Conservation (phyloP, 2,113 vertebrate species). For the Otocyon megalotis region DNA sequence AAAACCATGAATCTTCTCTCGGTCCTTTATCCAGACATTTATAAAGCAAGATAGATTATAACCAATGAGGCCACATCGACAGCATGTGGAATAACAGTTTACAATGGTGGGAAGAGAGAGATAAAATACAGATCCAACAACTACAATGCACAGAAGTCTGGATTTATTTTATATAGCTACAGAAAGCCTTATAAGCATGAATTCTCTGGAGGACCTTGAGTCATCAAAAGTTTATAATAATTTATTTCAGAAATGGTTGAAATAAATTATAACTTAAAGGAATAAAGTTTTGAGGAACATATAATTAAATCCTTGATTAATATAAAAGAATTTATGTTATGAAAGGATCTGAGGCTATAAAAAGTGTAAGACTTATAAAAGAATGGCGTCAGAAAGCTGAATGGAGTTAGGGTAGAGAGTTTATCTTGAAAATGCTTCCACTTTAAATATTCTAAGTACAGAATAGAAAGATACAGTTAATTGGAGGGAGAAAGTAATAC, state of each 20-base stretch:
- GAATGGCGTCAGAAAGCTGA: background rate
- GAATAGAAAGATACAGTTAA: background rate
- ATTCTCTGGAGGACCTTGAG: background rate
- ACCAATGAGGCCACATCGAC: conserved; percentile 41
- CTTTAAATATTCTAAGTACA: background rate
- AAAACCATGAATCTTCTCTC: background rate
- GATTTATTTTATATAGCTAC: conserved; percentile 15
- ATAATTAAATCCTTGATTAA: conserved; percentile 27
- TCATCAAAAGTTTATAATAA: conserved; percentile 49
- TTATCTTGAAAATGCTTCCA: conserved; percentile 43
- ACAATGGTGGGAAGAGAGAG: conserved; percentile 44
- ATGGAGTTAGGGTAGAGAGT: background rate
- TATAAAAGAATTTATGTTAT: conserved; percentile 55
- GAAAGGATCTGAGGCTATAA: conserved; percentile 28
- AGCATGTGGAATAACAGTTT: conserved; percentile 53
- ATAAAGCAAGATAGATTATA: conserved; percentile 68
- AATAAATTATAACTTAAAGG: conserved; percentile 41
- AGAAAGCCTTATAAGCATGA: conserved; percentile 38
- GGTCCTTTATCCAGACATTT: conserved; percentile 65
- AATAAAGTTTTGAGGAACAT: conserved; percentile 41
- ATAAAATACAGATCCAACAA: conserved; percentile 51
- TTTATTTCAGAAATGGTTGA: conserved; percentile 47
- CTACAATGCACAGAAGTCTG: conserved; percentile 51
- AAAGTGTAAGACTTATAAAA: conserved; percentile 1
- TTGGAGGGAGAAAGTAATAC: background rate